Evolutionary conservation across 2,797 vertebrate species (phyloP).

Genomic region (Alosa sapidissima): DNA sequence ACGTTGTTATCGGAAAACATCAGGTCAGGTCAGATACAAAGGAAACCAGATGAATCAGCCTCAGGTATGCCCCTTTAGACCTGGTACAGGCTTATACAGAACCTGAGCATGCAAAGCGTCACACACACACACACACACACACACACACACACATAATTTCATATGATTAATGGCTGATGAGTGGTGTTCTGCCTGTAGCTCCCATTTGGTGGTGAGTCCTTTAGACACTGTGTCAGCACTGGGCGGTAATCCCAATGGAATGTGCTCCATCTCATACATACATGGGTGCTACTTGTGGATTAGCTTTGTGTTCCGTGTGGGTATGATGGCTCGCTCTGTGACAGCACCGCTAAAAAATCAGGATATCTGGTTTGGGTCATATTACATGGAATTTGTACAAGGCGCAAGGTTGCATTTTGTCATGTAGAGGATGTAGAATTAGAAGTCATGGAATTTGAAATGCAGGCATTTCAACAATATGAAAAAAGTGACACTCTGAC

Average conservation of each 20-base stretch:
- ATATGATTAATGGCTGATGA: constrained; percentile 6
- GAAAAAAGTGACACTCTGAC: background rate
- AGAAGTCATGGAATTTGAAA: background rate
- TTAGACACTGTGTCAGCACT: constrained; percentile 12
- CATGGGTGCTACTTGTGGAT: constrained; percentile 22
- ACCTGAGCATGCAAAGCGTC: background rate
- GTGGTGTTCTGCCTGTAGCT: constrained; percentile 16
- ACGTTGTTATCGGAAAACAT: background rate
- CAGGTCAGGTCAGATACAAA: background rate
- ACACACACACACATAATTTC: background rate
- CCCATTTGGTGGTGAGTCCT: constrained; percentile 16
- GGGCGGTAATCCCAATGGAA: background rate
- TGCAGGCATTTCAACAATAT: background rate
- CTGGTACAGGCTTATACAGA: background rate
- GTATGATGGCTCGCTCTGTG: background rate
- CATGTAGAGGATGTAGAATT: background rate
- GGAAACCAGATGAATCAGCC: background rate
- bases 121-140: no score
- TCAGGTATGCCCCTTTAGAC: background rate
- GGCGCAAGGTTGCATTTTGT: constrained; percentile 1
- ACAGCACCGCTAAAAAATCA: background rate
- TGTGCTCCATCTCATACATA: background rate
- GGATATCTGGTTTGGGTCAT: background rate
- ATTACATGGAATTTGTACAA: constrained; percentile 5
- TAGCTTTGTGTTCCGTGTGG: background rate